A percentile compares a stretch with the other conserved stretches of the same genome.
These are phyloP conservation scores for Enteromius afrohamiltoni DNA, from an alignment of 2,797 vertebrate species.

Conservation along the genomic window DNA sequence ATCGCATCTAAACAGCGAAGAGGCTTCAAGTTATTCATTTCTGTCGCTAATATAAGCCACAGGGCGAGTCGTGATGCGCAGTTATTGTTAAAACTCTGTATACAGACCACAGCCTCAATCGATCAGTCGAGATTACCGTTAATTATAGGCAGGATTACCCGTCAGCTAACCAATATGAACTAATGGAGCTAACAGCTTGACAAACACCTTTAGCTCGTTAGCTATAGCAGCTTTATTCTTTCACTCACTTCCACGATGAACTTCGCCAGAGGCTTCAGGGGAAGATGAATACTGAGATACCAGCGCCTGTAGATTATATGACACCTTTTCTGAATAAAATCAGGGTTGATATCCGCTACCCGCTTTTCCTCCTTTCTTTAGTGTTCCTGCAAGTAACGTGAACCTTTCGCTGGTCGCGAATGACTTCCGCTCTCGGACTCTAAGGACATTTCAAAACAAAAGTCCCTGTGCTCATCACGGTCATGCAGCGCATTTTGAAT, in stretches of 20 bases:
- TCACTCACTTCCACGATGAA: slow-evolving; percentile 51
- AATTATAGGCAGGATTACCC: neutral
- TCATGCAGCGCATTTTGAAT: neutral
- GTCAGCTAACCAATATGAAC: neutral
- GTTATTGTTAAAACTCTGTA: slow-evolving; percentile 18
- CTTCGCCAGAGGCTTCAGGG: slow-evolving; percentile 15
- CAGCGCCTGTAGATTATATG: neutral
- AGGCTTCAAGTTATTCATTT: neutral
- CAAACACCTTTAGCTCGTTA: slow-evolving; percentile 48
- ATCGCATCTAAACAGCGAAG: neutral
- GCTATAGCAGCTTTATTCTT: slow-evolving; percentile 35
- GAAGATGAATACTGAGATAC: neutral
- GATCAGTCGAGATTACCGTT: neutral
- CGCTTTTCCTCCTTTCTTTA: slow-evolving; percentile 59
- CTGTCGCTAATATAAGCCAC: slow-evolving; percentile 6
- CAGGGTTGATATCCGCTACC: slow-evolving; percentile 17
- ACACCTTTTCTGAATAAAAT: slow-evolving; percentile 29
- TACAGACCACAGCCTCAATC: slow-evolving; percentile 1
- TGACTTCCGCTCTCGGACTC: slow-evolving; percentile 53
- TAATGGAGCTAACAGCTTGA: slow-evolving; percentile 24
- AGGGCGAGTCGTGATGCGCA: slow-evolving; percentile 25
- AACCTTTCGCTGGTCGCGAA: slow-evolving; percentile 53
- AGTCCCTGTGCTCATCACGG: neutral
- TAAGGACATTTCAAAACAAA: slow-evolving; percentile 57
- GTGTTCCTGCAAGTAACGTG: slow-evolving; percentile 59